phyloP scores from a whole-genome alignment of 2,888 invertebrate species.

The Caenorhabditis imperialis region DNA sequence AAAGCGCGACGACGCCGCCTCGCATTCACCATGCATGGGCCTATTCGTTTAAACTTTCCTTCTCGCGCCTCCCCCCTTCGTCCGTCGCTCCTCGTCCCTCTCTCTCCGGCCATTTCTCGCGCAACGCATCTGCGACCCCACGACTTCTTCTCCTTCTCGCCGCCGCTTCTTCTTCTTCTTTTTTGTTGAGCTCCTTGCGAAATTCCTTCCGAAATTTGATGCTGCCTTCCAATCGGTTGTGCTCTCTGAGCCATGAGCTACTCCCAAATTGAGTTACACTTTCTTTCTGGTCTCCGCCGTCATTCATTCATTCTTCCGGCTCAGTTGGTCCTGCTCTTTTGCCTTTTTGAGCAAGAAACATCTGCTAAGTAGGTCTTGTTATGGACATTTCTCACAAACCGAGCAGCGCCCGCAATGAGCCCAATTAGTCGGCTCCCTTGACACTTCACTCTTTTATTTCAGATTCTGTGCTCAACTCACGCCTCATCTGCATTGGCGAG shows the following conservation, averaged over 20 bases:
- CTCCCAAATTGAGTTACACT: not conserved
- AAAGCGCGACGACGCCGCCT: conserved; percentile 5
- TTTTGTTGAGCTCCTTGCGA: conserved; percentile 9
- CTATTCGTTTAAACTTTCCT: conserved; percentile 48
- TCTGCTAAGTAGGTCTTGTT: too few species aligned
- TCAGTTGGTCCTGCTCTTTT: too few species aligned
- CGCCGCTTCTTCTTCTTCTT: conserved; percentile 7
- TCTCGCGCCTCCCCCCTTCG: conserved; percentile 26
- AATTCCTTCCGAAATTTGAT: conserved; percentile 18
- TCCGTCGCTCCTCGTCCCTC: conserved; percentile 17
- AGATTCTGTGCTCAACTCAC: not conserved
- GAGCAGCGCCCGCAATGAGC: conserved; percentile 1
- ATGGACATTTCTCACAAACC: conserved; percentile 27
- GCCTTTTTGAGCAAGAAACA: too few species aligned
- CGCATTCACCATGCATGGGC: conserved; percentile 47
- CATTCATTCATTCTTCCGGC: too few species aligned
- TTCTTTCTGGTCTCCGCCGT: conserved; percentile 3
- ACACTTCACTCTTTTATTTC: not conserved
- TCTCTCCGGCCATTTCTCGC: conserved; percentile 13
- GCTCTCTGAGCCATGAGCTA: conserved; percentile 32
- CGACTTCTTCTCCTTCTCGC: conserved; percentile 15
- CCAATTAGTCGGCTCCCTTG: not conserved
- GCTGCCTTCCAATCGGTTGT: conserved; percentile 23
- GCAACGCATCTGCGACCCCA: conserved; percentile 20
- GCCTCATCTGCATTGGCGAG: not conserved